Percentiles rank a stretch among this genome's conserved stretches.
phyloP scores from a whole-genome alignment of 1,140 invertebrate genomes.

The Stegodyphus mimosarum region DNA sequence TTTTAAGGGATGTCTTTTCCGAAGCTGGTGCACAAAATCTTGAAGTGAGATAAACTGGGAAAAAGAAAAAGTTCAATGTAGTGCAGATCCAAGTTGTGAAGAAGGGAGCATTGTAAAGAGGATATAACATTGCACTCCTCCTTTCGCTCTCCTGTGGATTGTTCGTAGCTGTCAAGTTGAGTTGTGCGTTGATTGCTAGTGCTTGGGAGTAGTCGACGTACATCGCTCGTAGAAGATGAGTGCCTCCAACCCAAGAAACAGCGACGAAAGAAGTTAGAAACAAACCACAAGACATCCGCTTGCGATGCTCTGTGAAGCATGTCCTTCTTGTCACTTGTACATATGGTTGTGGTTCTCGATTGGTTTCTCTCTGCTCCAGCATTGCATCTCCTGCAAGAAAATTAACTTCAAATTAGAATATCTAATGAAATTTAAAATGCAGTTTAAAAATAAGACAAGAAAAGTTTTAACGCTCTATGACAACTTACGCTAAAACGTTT shows the following conservation, averaged over 20 bases:
- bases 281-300: conserved; percentile 85
- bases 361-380: conserved; percentile 12
- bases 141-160: background rate
- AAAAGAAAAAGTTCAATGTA: conserved; percentile 90
- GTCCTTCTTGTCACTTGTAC: conserved; percentile 44
- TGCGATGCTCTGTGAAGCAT: conserved; percentile 61
- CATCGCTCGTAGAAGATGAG: conserved; percentile 81
- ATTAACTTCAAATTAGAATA: too few species aligned
- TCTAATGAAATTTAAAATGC: too few species aligned
- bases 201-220: conserved; percentile 34
- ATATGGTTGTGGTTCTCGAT: conserved; percentile 8
- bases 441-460: too few species aligned
- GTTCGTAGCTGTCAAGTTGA: background rate
- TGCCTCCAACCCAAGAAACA: conserved; percentile 86
- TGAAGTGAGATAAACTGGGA: conserved; percentile 85
- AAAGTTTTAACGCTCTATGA: too few species aligned
- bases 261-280: conserved; percentile 86
- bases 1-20: conserved; percentile 55
- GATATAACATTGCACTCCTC: conserved; percentile 1
- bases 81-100: conserved; percentile 95
- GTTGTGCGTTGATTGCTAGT: conserved; percentile 32
- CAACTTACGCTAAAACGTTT: too few species aligned
- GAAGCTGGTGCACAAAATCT: conserved; percentile 69
- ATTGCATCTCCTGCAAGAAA: conserved; percentile 39
- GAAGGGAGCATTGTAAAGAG: conserved; percentile 84